A percentile compares a stretch with the other conserved stretches of the same genome.
phyloP scores from a whole-genome alignment of 2,888 invertebrate species.

The Megalurothrips usitatus region DNA sequence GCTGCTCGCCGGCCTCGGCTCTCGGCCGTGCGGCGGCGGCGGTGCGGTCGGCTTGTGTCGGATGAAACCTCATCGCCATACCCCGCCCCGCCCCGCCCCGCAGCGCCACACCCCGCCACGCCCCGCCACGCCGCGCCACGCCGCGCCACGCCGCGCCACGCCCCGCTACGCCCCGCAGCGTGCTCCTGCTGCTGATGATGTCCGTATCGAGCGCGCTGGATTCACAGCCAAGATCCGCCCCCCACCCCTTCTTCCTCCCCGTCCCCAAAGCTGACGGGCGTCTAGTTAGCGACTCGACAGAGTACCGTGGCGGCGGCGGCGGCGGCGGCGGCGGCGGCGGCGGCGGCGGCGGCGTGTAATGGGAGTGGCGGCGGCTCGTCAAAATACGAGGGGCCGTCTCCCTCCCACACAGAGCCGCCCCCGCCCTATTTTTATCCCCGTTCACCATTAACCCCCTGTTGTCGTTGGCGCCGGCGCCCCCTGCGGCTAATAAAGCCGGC shows the following conservation, averaged over 20 bases:
- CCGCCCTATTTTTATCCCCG: too few relatives aligned
- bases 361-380: too few relatives aligned
- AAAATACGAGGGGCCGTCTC: too few relatives aligned
- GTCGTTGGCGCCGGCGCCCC: too few relatives aligned
- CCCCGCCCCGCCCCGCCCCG: background rate
- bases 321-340: too few relatives aligned
- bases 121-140: background rate
- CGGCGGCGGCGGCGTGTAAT: too few relatives aligned
- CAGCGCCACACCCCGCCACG: background rate
- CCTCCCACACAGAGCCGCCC: too few relatives aligned
- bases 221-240: background rate
- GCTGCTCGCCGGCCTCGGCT: too few relatives aligned
- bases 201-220: background rate
- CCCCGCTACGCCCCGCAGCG: background rate
- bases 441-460: too few relatives aligned
- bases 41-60: too few relatives aligned
- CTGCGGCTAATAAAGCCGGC: too few relatives aligned
- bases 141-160: background rate
- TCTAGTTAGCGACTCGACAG: background rate
- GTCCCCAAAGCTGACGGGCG: background rate
- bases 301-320: background rate
- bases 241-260: background rate
- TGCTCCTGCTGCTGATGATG: slow-evolving; percentile 5
- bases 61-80: background rate
- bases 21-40: too few relatives aligned